Conservation (phyloP, 1,140 invertebrate genomes). For the Notospermus geniculatus region DNA sequence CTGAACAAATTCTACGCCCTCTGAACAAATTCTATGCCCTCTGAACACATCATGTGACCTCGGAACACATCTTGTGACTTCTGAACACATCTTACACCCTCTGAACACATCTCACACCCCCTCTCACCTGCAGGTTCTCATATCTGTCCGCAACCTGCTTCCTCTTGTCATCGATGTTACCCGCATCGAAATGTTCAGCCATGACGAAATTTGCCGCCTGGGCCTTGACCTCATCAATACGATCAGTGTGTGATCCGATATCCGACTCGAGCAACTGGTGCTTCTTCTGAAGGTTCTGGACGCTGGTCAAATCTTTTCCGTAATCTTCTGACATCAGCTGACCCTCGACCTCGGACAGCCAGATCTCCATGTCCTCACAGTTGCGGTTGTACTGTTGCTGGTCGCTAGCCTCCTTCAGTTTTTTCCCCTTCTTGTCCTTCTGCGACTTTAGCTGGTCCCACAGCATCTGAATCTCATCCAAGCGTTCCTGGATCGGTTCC, state of each 20-base stretch:
- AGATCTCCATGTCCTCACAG: constrained; percentile 96
- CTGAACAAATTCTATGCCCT: no score
- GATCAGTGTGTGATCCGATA: constrained; percentile 89
- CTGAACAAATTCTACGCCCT: no score
- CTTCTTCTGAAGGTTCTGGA: constrained; percentile 97
- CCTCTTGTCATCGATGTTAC: constrained; percentile 85
- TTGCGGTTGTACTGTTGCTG: constrained; percentile 98
- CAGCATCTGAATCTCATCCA: constrained; percentile 86
- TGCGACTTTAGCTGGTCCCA: constrained; percentile 90
- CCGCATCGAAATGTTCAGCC: constrained; percentile 93
- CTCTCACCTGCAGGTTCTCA: constrained; percentile 70
- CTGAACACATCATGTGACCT: no score
- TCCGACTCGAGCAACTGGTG: constrained; percentile 96
- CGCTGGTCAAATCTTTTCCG: constrained; percentile 93
- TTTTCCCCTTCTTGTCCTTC: constrained; percentile 81
- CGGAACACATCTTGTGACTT: no score
- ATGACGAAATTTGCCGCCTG: constrained; percentile 88
- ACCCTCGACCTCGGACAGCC: constrained; percentile 95
- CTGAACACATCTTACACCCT: no score
- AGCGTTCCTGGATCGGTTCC: constrained; percentile 72
- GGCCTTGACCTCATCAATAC: constrained; percentile 84
- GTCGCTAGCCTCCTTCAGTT: constrained; percentile 90
- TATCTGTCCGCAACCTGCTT: constrained; percentile 72
- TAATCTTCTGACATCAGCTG: constrained; percentile 95
- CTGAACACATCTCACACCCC: no score